Evolutionary conservation across 2,888 invertebrate species (phyloP).

Genomic region (Pterostichus madidus): DNA sequence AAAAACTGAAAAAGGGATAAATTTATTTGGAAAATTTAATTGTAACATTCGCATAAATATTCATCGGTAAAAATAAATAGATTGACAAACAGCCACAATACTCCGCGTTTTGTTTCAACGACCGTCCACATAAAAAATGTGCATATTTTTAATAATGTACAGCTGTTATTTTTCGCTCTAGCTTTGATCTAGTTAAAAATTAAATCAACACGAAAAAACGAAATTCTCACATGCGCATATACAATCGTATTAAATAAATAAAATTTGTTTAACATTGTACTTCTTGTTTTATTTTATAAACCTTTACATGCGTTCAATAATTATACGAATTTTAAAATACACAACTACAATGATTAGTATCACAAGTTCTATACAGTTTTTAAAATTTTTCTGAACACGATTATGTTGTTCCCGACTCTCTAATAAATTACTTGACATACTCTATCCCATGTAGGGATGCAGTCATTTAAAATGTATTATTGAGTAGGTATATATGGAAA

Average conservation of each 20-base stretch:
- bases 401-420: no score
- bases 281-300: no score
- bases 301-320: no score
- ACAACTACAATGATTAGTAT: no score
- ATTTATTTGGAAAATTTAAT: conserved; percentile 52
- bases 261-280: neutral
- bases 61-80: conserved; percentile 31
- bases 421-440: no score
- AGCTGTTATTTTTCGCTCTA: conserved; percentile 16
- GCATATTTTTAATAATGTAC: conserved; percentile 37
- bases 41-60: conserved; percentile 49
- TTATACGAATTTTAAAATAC: no score
- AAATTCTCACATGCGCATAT: neutral
- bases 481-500: no score
- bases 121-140: conserved; percentile 12
- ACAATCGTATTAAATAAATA: neutral
- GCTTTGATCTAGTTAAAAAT: conserved; percentile 25
- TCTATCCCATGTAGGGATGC: no score
- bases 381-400: no score
- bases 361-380: no score
- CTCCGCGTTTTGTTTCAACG: conserved; percentile 11
- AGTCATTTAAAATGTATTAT: no score
- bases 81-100: conserved; percentile 44
- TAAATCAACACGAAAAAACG: neutral
- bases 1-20: conserved; percentile 43